These are phyloP conservation scores for Campoplex nolae DNA, from an alignment of 2,888 invertebrate species.

Conservation along the genomic window DNA sequence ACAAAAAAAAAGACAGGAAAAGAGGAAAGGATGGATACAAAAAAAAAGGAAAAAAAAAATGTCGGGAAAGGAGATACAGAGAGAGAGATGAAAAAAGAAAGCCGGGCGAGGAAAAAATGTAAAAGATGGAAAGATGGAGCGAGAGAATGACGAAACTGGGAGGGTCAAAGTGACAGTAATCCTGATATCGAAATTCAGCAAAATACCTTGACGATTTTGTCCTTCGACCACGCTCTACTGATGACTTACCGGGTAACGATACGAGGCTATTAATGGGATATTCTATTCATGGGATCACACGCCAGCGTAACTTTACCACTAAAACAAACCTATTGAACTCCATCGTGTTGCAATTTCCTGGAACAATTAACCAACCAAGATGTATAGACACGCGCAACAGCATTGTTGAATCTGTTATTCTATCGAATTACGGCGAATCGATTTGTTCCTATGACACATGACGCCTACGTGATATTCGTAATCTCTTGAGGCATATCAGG, in stretches of 20 bases:
- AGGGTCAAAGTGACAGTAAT: slow-evolving; percentile 39
- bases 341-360: slow-evolving; percentile 36
- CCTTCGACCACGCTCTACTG: not conserved
- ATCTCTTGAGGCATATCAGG: not conserved
- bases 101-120: not conserved
- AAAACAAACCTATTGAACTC: not conserved
- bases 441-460: not conserved
- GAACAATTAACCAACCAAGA: slow-evolving; percentile 30
- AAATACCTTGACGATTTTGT: slow-evolving; percentile 27
- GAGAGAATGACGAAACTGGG: not conserved
- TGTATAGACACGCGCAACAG: not conserved
- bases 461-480: not conserved
- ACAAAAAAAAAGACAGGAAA: slow-evolving; percentile 4
- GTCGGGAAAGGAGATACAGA: not conserved
- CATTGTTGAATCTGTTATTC: slow-evolving; percentile 6
- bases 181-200: slow-evolving; percentile 33
- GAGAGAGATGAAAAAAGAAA: not conserved
- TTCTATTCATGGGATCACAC: slow-evolving; percentile 4
- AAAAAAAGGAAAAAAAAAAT: not conserved
- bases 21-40: not conserved
- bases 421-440: slow-evolving; percentile 10
- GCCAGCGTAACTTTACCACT: not conserved
- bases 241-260: not conserved
- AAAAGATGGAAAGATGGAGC: not conserved
- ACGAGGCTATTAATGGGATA: slow-evolving; percentile 9